A percentile compares a stretch with the other conserved stretches of the same genome.
These are phyloP conservation scores for Physella acuta DNA, from an alignment of 1,140 invertebrate genomes.

Conservation along the genomic window DNA sequence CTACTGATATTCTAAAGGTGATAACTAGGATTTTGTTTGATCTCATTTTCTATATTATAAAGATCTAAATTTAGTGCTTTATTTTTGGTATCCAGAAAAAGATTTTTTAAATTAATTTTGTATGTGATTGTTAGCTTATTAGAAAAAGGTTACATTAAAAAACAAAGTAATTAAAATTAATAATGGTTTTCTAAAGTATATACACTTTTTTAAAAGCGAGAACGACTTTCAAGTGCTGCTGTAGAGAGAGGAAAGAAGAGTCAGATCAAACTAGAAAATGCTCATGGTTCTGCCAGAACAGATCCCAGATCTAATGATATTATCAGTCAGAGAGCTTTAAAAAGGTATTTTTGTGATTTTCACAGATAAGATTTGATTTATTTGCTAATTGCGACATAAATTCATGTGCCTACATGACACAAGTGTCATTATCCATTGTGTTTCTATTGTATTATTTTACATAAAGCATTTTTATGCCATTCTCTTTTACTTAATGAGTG, in stretches of 20 bases:
- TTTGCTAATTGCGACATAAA: too few relatives aligned
- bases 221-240: slow-evolving; percentile 12
- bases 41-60: background rate
- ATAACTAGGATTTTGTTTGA: too few relatives aligned
- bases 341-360: too few relatives aligned
- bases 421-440: too few relatives aligned
- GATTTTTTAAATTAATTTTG: background rate
- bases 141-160: background rate
- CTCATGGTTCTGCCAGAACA: slow-evolving; percentile 16
- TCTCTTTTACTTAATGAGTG: too few relatives aligned
- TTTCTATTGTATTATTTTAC: too few relatives aligned
- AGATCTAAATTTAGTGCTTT: background rate
- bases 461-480: too few relatives aligned
- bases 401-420: too few relatives aligned
- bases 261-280: slow-evolving; percentile 20
- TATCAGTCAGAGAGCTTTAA: slow-evolving; percentile 17
- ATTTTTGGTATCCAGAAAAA: background rate
- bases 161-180: background rate
- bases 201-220: slow-evolving; percentile 12
- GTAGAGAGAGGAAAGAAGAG: slow-evolving; percentile 23
- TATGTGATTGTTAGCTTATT: background rate
- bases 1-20: slow-evolving; percentile 12
- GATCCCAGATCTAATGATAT: slow-evolving; percentile 18
- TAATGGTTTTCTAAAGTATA: background rate
- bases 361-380: too few relatives aligned